These are phyloP conservation scores for Tonatia bakeri DNA, from an alignment of 2,113 vertebrate species.

Conservation along the genomic window DNA sequence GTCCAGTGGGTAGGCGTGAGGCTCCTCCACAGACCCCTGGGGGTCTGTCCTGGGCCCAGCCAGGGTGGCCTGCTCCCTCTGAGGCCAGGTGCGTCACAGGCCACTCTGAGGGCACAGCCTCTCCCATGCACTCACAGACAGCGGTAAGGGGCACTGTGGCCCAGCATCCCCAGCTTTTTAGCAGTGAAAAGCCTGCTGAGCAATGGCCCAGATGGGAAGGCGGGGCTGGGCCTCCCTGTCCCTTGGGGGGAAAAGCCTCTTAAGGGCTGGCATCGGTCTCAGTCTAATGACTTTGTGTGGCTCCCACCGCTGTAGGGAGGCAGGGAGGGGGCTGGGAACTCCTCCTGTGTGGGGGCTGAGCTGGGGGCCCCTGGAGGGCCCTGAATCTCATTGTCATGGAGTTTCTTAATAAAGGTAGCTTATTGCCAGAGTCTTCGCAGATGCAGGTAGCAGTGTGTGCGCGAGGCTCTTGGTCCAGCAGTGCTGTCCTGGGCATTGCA, in stretches of 20 bases:
- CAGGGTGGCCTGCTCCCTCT: not conserved
- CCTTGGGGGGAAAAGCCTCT: not conserved
- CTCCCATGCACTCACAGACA: not conserved
- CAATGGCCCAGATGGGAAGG: not conserved
- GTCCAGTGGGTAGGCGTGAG: not conserved
- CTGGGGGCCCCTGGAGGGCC: not conserved
- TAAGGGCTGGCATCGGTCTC: constrained; percentile 29
- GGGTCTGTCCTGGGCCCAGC: not conserved
- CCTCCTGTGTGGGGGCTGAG: not conserved
- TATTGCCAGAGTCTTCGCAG: not conserved
- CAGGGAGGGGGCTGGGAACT: not conserved
- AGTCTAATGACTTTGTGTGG: not conserved
- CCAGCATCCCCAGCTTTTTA: not conserved
- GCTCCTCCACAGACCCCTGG: not conserved
- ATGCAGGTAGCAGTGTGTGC: not conserved
- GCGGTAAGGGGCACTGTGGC: not conserved
- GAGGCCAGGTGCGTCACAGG: not conserved
- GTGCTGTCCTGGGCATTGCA: not conserved
- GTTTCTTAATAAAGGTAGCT: constrained; percentile 60
- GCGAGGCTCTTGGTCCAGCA: not conserved
- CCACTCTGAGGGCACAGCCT: not conserved
- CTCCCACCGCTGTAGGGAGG: not conserved
- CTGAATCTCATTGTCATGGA: not conserved
- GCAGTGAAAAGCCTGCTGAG: not conserved
- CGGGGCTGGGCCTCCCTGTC: not conserved